Conservation (phyloP, 2,797 vertebrate species). For the Bradypodion pumilum region DNA sequence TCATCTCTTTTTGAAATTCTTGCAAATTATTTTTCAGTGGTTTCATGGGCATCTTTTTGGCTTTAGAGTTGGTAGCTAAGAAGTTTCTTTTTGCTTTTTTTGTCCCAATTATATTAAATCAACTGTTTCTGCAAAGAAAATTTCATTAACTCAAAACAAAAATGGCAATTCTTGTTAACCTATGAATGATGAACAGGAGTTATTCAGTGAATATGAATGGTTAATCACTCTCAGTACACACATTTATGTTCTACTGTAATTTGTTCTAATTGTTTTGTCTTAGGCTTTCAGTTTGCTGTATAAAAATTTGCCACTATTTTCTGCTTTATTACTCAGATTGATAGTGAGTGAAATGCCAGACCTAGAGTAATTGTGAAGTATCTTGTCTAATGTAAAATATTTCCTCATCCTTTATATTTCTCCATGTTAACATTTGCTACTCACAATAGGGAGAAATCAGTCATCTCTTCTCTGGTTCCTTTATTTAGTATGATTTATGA, state of each 20-base stretch:
- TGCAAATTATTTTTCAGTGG: no score
- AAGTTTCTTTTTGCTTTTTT: no score
- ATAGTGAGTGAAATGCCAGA: accelerated
- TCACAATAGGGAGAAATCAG: conserved; percentile 7
- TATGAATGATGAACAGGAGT: no score
- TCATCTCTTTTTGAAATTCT: no score
- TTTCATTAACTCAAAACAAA: no score
- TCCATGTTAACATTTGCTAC: not conserved
- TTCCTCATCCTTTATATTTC: conserved; percentile 38
- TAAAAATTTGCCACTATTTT: not conserved
- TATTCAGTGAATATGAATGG: no score
- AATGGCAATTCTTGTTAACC: not conserved
- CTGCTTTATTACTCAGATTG: not conserved
- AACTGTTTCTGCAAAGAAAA: no score
- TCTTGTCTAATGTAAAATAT: conserved; percentile 14
- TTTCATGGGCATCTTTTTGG: no score
- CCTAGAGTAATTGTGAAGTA: conserved; percentile 17
- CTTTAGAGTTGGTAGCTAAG: no score
- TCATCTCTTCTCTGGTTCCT: conserved; percentile 14
- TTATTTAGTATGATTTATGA: conserved; percentile 31
- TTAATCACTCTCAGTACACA: not conserved
- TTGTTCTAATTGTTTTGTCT: not conserved
- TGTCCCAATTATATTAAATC: no score
- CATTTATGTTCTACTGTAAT: not conserved
- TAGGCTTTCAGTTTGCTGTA: not conserved